Evolutionary conservation across 2,113 vertebrate species (phyloP).

Genomic region (Ictalurus punctatus): DNA sequence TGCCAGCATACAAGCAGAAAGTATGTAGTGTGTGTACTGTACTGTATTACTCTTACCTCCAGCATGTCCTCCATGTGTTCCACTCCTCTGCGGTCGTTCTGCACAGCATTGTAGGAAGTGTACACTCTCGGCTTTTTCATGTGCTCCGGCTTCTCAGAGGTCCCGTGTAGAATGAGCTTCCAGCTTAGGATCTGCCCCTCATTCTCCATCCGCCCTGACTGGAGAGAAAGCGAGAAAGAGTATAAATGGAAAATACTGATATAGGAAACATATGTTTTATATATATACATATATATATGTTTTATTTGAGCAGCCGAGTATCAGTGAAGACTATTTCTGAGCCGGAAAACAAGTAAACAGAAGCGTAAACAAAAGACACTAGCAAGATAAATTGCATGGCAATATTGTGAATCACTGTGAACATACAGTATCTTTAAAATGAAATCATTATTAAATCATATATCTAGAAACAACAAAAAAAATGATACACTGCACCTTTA

Average conservation of each 20-base stretch:
- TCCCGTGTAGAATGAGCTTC: conserved; percentile 95
- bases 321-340: neutral
- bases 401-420: neutral
- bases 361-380: neutral
- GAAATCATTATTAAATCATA: neutral
- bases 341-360: neutral
- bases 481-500: neutral
- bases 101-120: conserved; percentile 93
- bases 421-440: neutral
- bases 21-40: neutral
- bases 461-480: neutral
- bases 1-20: neutral
- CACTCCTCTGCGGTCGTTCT: conserved; percentile 92
- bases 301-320: neutral
- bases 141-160: conserved; percentile 84
- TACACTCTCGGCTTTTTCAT: conserved; percentile 89
- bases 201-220: conserved; percentile 93
- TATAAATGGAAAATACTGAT: neutral
- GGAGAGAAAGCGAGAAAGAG: neutral
- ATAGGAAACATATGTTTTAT: neutral
- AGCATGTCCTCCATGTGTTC: conserved; percentile 82
- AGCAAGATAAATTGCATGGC: neutral
- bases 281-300: no score
- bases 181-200: conserved; percentile 91
- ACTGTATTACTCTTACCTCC: conserved; percentile 70